phyloP scores from a whole-genome alignment of 2,797 vertebrate genomes.

The Cyprinodon diabolis region DNA sequence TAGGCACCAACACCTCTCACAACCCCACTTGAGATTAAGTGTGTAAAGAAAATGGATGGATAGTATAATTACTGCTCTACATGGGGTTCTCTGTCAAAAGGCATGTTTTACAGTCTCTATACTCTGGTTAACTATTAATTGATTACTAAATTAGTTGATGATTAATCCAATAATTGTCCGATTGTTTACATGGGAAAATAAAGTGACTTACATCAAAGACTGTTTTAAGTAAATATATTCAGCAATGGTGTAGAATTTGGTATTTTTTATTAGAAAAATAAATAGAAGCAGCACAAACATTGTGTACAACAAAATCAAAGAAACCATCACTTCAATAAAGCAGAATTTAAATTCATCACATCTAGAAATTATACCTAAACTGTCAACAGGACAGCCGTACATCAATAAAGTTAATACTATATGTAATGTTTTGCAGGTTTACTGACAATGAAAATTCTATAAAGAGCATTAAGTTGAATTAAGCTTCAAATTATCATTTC shows the following conservation, averaged over 20 bases:
- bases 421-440: conserved; percentile 42
- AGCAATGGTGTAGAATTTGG: conserved; percentile 10
- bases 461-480: conserved; percentile 14
- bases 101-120: too few relatives aligned
- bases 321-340: conserved; percentile 50
- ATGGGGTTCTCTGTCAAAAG: too few relatives aligned
- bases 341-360: conserved; percentile 31
- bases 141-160: too few relatives aligned
- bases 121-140: too few relatives aligned
- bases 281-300: conserved; percentile 71
- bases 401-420: conserved; percentile 16
- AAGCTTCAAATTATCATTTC: conserved; percentile 8
- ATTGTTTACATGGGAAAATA: too few relatives aligned
- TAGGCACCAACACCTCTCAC: too few relatives aligned
- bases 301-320: conserved; percentile 56
- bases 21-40: too few relatives aligned
- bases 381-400: conserved; percentile 11
- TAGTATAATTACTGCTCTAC: too few relatives aligned
- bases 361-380: conserved; percentile 25
- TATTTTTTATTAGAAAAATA: conserved; percentile 76
- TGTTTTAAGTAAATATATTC: too few relatives aligned
- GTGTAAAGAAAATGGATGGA: too few relatives aligned
- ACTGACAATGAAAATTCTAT: conserved; percentile 12
- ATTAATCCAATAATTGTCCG: too few relatives aligned
- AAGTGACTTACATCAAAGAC: too few relatives aligned